These are phyloP conservation scores for Osedax frankpressi DNA, from an alignment of 2,888 invertebrate genomes.

Conservation along the genomic window DNA sequence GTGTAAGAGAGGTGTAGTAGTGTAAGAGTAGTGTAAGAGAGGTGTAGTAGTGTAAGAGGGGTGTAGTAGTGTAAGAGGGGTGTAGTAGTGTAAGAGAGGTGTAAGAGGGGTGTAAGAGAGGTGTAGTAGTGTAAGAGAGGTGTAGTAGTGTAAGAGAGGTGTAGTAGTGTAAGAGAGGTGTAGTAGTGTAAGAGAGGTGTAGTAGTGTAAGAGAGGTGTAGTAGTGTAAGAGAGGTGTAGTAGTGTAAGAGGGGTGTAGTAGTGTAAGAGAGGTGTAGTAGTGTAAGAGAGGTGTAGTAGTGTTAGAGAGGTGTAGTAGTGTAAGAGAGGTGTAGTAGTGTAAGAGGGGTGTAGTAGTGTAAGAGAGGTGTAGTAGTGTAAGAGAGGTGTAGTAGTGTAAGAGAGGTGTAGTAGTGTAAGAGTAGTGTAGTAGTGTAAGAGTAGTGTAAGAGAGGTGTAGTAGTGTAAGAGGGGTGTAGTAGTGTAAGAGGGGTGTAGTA, in stretches of 20 bases:
- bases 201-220: too few species aligned
- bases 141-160: neutral
- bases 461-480: neutral
- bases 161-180: neutral
- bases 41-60: neutral
- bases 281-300: neutral
- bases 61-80: conserved; percentile 47
- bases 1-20: neutral
- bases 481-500: conserved; percentile 67
- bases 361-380: neutral
- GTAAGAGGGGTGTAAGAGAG: neutral
- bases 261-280: too few species aligned
- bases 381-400: too few species aligned
- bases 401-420: neutral
- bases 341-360: neutral
- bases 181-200: neutral
- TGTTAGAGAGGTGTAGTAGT: neutral
- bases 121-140: neutral
- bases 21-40: neutral
- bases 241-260: neutral
- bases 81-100: conserved; percentile 58
- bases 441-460: neutral
- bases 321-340: too few species aligned
- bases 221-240: neutral
- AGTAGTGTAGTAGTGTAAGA: neutral